phyloP scores from a whole-genome alignment of 2,113 vertebrate species.

The Mus musculus region DNA sequence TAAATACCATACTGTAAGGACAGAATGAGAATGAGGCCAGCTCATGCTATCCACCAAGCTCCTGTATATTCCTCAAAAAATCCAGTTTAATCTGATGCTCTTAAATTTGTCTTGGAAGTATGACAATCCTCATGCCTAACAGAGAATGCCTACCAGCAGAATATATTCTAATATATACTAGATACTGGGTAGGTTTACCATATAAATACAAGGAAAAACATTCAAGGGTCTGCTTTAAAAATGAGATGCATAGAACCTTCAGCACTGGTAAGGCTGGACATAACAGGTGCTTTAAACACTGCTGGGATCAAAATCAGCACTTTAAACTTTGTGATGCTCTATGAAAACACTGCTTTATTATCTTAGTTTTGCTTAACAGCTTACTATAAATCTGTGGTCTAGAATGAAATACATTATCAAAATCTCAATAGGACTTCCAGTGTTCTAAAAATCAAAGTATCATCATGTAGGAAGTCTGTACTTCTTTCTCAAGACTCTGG shows the following conservation, averaged over 20 bases:
- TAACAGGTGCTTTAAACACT: background rate
- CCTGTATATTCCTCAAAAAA: background rate
- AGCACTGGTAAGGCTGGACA: background rate
- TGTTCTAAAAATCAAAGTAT: conserved; percentile 3
- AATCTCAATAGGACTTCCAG: background rate
- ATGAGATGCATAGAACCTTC: background rate
- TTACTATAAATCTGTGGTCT: background rate
- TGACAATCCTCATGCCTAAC: conserved; percentile 1
- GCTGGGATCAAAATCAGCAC: background rate
- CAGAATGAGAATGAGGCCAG: background rate
- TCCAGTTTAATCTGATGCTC: background rate
- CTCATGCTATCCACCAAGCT: background rate
- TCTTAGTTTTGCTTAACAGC: background rate
- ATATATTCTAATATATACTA: background rate
- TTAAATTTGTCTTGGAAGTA: conserved; percentile 33
- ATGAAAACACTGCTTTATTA: background rate
- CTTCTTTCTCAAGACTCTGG: background rate
- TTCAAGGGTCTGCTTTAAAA: background rate
- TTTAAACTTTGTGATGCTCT: background rate
- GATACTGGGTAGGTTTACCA: background rate
- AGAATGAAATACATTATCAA: conserved; percentile 39
- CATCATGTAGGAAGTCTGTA: background rate
- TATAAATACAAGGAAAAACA: conserved; percentile 28
- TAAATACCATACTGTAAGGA: background rate
- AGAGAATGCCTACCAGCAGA: conserved; percentile 18